These are phyloP conservation scores for Rhopilema esculentum DNA, from an alignment of 30 jellyfish, hydroid and myxozoan species.

Conservation along the genomic window DNA sequence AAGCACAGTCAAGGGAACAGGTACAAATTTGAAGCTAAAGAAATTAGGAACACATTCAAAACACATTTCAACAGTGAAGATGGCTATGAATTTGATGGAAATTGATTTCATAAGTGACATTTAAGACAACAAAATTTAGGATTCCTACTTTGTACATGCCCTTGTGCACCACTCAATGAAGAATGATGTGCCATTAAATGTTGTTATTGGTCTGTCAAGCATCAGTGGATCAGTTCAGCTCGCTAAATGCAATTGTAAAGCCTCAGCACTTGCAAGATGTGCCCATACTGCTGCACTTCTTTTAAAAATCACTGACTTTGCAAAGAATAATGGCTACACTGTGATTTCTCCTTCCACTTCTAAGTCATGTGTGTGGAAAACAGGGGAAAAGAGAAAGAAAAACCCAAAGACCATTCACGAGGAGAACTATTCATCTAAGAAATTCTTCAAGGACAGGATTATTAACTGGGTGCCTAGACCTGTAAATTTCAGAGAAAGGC, in stretches of 20 bases:
- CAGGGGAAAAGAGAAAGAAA: constrained; percentile 46
- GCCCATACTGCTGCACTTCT: constrained; percentile 78
- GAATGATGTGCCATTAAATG: constrained; percentile 49
- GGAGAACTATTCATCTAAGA: constrained; percentile 56
- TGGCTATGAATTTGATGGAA: constrained; percentile 2
- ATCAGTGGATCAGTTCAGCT: constrained; percentile 41
- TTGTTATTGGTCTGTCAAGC: constrained; percentile 39
- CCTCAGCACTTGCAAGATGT: constrained; percentile 71
- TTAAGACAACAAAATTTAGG: not conserved
- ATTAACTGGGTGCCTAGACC: constrained; percentile 75
- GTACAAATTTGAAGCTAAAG: not conserved
- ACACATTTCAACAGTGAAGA: constrained; percentile 4
- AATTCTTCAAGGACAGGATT: constrained; percentile 12
- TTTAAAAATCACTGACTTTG: constrained; percentile 59
- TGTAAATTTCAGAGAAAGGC: constrained; percentile 26
- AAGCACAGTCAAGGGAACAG: not conserved
- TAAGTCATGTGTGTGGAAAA: constrained; percentile 56
- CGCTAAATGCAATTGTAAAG: constrained; percentile 56
- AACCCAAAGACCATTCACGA: constrained; percentile 43
- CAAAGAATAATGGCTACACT: constrained; percentile 19
- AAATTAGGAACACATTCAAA: not conserved
- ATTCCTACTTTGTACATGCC: constrained; percentile 28
- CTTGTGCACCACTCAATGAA: constrained; percentile 72
- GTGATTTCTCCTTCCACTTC: constrained; percentile 75
- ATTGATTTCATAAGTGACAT: not conserved